Percentiles rank a stretch among this genome's conserved stretches.
Evolutionary conservation across 2,888 invertebrate genomes (phyloP).

Genomic region (Pinctada fucata): DNA sequence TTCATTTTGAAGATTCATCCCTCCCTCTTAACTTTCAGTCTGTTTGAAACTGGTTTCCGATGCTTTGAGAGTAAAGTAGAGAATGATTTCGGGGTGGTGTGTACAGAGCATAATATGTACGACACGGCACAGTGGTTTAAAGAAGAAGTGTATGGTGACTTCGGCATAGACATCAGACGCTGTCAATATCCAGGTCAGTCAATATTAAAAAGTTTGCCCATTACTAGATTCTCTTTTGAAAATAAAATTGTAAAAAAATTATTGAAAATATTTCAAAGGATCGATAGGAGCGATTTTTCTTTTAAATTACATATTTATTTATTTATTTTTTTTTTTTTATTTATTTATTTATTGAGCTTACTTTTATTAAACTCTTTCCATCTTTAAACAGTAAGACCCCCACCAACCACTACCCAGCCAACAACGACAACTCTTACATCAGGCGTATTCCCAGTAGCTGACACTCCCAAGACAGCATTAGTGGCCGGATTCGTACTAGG

Average conservation of each 20-base stretch:
- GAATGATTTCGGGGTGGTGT: constrained; percentile 4
- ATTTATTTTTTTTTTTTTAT: too few species aligned
- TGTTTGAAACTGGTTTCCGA: constrained; percentile 17
- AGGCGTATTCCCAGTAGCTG: neutral
- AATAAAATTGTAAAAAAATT: too few species aligned
- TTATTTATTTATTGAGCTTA: too few species aligned
- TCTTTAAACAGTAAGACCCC: neutral
- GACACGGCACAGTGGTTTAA: constrained; percentile 20
- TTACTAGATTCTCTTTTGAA: too few species aligned
- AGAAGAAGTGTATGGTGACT: constrained; percentile 13
- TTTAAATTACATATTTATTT: too few species aligned
- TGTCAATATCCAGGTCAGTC: constrained; percentile 21
- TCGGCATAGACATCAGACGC: constrained; percentile 10
- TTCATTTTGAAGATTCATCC: too few species aligned
- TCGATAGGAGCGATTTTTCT: too few species aligned
- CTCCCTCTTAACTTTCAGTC: neutral
- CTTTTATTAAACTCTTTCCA: too few species aligned
- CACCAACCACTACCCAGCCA: neutral
- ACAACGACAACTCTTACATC: neutral
- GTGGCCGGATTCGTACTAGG: constrained; percentile 24
- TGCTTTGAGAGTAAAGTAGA: constrained; percentile 24
- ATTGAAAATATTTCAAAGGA: too few species aligned
- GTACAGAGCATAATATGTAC: constrained; percentile 11
- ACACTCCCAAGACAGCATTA: constrained; percentile 11
- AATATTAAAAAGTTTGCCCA: too few species aligned